These are phyloP conservation scores for Caenorhabditis tropicalis DNA, from an alignment of 1,140 invertebrate species.

Conservation along the genomic window DNA sequence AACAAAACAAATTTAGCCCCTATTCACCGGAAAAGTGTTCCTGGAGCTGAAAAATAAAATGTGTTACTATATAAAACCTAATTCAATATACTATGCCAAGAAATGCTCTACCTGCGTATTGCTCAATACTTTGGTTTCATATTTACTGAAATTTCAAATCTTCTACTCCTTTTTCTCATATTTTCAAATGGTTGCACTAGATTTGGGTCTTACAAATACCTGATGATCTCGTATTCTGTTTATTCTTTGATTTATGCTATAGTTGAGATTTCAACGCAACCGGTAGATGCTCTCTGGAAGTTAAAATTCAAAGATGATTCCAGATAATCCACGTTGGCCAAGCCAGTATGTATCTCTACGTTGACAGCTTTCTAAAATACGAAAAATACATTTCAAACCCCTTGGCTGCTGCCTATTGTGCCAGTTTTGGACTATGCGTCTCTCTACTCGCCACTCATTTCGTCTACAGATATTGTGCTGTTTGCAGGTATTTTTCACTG, in stretches of 20 bases:
- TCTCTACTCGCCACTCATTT: slow-evolving; percentile 2
- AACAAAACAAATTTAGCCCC: too few species aligned
- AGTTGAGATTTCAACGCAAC: neutral
- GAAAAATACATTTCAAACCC: neutral
- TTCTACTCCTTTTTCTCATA: neutral
- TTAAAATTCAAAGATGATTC: neutral
- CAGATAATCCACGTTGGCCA: neutral
- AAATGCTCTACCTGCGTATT: too few species aligned
- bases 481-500: neutral
- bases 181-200: neutral
- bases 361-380: neutral
- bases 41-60: too few species aligned
- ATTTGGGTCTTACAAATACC: neutral
- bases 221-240: neutral
- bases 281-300: neutral
- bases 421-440: neutral
- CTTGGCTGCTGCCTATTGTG: neutral
- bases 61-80: too few species aligned
- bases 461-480: neutral
- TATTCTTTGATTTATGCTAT: neutral
- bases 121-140: slow-evolving; percentile 1
- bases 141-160: neutral
- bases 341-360: neutral
- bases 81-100: too few species aligned
- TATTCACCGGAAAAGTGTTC: too few species aligned